These are phyloP conservation scores for Esox lucius DNA, from an alignment of 2,797 vertebrate genomes.

Conservation along the genomic window DNA sequence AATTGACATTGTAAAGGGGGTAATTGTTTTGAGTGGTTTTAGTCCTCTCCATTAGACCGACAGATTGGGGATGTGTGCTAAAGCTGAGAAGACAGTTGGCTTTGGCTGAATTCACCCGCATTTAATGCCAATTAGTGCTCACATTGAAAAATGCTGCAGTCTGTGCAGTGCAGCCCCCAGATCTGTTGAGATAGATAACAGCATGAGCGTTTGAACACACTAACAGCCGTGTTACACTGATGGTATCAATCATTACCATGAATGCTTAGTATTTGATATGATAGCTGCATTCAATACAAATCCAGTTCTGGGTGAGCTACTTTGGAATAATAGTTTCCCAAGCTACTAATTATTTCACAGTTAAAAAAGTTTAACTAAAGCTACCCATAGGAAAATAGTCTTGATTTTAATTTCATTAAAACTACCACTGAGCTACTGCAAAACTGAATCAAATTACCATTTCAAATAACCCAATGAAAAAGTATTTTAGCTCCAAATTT, in stretches of 20 bases:
- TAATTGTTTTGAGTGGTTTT: neutral
- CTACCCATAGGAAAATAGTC: too few relatives aligned
- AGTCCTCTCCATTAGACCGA: neutral
- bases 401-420: too few relatives aligned
- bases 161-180: neutral
- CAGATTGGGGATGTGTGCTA: neutral
- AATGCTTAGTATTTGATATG: neutral
- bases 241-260: neutral
- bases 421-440: too few relatives aligned
- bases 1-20: neutral
- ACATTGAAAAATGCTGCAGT: neutral
- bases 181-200: neutral
- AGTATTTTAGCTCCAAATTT: too few relatives aligned
- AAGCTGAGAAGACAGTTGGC: neutral
- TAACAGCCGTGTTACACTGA: neutral
- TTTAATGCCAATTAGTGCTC: slow-evolving; percentile 2
- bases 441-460: too few relatives aligned
- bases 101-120: neutral
- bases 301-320: neutral
- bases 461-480: too few relatives aligned
- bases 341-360: too few relatives aligned
- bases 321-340: too few relatives aligned
- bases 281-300: neutral
- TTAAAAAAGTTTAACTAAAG: too few relatives aligned
- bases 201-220: neutral